phyloP scores from a whole-genome alignment of 2,888 invertebrate species.

The Cistogaster globosa region DNA sequence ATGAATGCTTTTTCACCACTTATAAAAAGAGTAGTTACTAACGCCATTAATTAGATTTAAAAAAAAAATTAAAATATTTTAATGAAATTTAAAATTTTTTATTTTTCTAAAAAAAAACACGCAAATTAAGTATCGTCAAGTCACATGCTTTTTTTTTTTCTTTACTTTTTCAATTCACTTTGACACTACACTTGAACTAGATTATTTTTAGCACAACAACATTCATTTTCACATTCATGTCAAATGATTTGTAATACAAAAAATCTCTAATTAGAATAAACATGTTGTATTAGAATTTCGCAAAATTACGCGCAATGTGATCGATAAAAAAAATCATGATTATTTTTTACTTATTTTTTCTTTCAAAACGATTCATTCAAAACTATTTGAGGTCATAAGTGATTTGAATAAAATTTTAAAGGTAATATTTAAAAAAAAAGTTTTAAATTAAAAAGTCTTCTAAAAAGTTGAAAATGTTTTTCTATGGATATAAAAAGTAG shows the following conservation, averaged over 20 bases:
- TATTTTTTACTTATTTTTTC: constrained; percentile 11
- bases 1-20: no score
- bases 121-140: not conserved
- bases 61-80: no score
- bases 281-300: constrained; percentile 22
- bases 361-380: constrained; percentile 8
- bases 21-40: no score
- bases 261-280: constrained; percentile 42
- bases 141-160: not conserved
- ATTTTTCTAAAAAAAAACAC: no score
- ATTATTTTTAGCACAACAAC: constrained; percentile 30
- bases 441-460: no score
- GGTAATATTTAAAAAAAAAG: not conserved
- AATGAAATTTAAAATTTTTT: no score
- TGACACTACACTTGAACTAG: constrained; percentile 23
- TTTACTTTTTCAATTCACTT: not conserved
- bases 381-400: not conserved
- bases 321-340: constrained; percentile 18
- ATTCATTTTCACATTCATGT: constrained; percentile 51
- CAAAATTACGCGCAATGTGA: constrained; percentile 23
- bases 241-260: constrained; percentile 54
- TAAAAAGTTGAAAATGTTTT: not conserved
- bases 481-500: constrained; percentile 5
- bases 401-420: constrained; percentile 21
- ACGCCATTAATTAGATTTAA: no score